Base-by-base conservation (phyloP, 2,888 invertebrate species). In the Lepetodrilus schrolli region DNA sequence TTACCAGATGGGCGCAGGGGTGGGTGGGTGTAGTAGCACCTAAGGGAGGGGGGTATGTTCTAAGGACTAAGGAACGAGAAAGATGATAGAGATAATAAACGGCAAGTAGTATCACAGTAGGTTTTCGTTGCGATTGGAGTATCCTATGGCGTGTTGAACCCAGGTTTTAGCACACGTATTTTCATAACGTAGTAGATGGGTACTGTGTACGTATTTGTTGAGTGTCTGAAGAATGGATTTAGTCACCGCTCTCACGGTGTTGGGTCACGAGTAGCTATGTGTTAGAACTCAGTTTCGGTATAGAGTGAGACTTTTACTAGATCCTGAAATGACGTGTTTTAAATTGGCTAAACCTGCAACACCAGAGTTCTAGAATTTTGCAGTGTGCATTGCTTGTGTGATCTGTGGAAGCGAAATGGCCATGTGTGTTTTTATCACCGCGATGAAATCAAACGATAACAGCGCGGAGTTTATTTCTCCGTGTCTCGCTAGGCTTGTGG, bases 291-390 rank as follows among this genome's bases (percentile, higher is more conserved):
- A 58, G 26, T 58, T 58, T 58, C 58, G 34, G 34, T 58, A 26
- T 58, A 58, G 58, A 58, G 58, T 58, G 58, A 58, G 58, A 58
- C 34, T 58, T 58, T 23, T 30, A 26, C 30, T 26, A 8, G 26
- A 23, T 26, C 58, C 30, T 58, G 26, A 58, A 30, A 58, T 58
- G 58, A 58, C 58, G 58, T 34, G 26, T 58, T 58, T 58, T 58
- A 58, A 58, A 58, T 58, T 58, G 26, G 58, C 58, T 58, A 58
- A 58, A 34, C 34, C 26, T 58, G 58, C 58, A 58, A 34, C 58
- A 58, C 58, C 58, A 34, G 58, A 30, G 58, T 30, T 58, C 58
- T 17, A 58, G 58, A 58, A 58, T 58, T 26, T n/a, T 34, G 17
- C 58, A 58, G 30, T 30, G 58, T 58, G 58, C 26, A 58, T 30